Percentiles rank a stretch among this genome's conserved stretches.
These are phyloP conservation scores for Pseudachorutes palmiensis DNA, from an alignment of 1,140 invertebrate genomes.

Conservation along the genomic window DNA sequence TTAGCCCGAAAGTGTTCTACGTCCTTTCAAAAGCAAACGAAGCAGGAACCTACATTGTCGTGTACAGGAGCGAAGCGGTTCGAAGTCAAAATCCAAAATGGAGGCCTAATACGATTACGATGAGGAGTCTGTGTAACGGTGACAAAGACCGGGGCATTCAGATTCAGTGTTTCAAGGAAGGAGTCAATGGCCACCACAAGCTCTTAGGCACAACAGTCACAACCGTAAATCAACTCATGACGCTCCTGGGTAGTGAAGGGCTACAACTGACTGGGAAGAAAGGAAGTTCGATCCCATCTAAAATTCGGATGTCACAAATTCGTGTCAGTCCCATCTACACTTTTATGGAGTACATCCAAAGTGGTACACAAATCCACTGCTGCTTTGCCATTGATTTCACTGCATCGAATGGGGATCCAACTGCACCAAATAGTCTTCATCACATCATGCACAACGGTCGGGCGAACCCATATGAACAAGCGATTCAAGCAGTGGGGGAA, in stretches of 20 bases:
- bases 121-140: constrained; percentile 32
- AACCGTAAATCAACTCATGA: constrained; percentile 12
- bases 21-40: constrained; percentile 44
- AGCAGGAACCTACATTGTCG: constrained; percentile 23
- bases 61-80: constrained; percentile 27
- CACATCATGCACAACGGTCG: constrained; percentile 42
- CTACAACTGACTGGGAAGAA: neutral
- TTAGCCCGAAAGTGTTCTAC: constrained; percentile 38
- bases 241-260: neutral
- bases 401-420: constrained; percentile 48
- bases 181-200: constrained; percentile 10
- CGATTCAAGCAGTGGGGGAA: constrained; percentile 52
- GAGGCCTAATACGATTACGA: constrained; percentile 24
- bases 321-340: constrained; percentile 24
- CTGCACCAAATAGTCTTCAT: constrained; percentile 51
- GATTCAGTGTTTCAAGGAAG: constrained; percentile 28
- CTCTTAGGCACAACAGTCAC: neutral
- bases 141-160: constrained; percentile 33
- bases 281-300: neutral
- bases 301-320: neutral
- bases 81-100: constrained; percentile 27
- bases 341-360: constrained; percentile 35
- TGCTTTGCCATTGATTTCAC: constrained; percentile 37
- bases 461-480: constrained; percentile 53
- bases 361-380: constrained; percentile 35